phyloP scores from a whole-genome alignment of 2,113 vertebrate genomes.

The Tragelaphus buxtoni region DNA sequence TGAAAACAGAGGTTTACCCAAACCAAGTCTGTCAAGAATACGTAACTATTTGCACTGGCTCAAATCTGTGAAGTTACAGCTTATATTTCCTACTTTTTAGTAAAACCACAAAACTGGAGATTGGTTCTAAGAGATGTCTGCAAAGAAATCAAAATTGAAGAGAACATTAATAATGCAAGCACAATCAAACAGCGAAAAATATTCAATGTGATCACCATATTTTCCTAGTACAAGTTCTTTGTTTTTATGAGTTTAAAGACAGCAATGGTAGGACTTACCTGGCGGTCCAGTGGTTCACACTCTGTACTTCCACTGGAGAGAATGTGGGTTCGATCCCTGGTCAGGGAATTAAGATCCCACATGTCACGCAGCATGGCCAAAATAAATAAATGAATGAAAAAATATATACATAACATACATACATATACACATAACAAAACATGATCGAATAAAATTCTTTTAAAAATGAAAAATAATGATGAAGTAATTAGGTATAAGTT shows the following conservation, averaged over 20 bases:
- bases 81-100: background rate
- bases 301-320: background rate
- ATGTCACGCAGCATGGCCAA: background rate
- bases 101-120: background rate
- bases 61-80: background rate
- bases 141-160: constrained; percentile 18
- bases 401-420: background rate
- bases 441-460: background rate
- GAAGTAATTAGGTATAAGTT: background rate
- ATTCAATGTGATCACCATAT: background rate
- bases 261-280: background rate
- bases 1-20: no score
- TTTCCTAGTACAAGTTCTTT: background rate
- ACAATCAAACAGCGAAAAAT: background rate
- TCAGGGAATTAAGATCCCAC: background rate
- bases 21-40: no score
- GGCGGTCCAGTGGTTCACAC: background rate
- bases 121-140: background rate
- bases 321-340: background rate
- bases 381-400: background rate
- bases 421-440: background rate
- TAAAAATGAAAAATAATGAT: background rate
- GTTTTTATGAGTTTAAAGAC: background rate
- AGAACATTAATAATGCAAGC: background rate
- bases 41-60: no score